phyloP scores from a whole-genome alignment of 2,113 vertebrate genomes.

The Mesembrinibis cayennensis region DNA sequence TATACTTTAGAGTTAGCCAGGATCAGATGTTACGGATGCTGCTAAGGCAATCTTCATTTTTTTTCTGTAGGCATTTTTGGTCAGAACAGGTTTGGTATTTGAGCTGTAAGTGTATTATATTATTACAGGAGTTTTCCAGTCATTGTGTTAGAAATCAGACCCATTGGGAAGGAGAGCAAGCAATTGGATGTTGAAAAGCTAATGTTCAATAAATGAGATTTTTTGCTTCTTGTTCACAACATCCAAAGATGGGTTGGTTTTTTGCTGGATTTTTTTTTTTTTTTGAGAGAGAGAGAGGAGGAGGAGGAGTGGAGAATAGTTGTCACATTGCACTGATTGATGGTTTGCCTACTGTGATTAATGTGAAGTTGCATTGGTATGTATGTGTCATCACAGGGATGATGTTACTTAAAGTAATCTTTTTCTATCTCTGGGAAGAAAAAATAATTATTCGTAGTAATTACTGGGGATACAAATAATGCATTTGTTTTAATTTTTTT shows the following conservation, averaged over 20 bases:
- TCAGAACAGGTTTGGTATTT: background rate
- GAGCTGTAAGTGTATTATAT: background rate
- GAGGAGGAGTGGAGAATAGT: background rate
- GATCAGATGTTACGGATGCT: background rate
- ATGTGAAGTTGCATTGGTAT: background rate
- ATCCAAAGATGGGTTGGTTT: background rate
- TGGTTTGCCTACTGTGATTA: constrained; percentile 6
- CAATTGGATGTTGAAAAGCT: background rate
- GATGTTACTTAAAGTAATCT: background rate
- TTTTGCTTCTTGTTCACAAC: background rate
- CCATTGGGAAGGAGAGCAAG: background rate
- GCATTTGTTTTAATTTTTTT: background rate
- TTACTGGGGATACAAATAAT: background rate
- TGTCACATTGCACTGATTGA: constrained; percentile 22
- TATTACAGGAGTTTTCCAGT: background rate
- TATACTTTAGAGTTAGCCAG: background rate
- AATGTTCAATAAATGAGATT: background rate
- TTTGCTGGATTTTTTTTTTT: no score
- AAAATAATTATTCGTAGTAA: background rate
- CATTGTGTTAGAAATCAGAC: background rate
- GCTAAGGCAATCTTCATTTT: background rate
- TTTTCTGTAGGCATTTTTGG: background rate
- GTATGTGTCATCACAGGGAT: background rate
- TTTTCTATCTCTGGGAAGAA: background rate
- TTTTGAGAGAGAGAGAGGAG: background rate